Conservation (phyloP, 92 coral and sea anemone genomes). For the Phenganax stokvisi region DNA sequence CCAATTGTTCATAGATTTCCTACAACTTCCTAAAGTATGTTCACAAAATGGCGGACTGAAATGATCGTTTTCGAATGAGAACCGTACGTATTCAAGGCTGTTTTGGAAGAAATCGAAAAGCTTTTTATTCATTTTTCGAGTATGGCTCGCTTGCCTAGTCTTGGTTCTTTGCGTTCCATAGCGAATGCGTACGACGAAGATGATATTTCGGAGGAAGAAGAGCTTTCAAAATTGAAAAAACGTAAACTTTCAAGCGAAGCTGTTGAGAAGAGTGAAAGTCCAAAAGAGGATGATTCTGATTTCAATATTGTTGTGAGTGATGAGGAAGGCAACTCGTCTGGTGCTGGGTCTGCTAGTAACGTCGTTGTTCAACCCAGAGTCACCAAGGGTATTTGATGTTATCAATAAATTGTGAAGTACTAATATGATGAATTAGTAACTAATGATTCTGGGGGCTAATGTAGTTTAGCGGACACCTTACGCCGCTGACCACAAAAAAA, state of each 20-base stretch:
- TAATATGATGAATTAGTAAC: too few relatives aligned
- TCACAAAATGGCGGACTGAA: slow-evolving; percentile 6
- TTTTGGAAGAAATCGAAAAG: background rate
- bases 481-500: too few relatives aligned
- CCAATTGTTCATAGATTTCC: background rate
- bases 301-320: slow-evolving; percentile 42
- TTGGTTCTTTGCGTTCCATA: slow-evolving; percentile 35
- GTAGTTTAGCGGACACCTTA: too few relatives aligned
- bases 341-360: slow-evolving; percentile 30
- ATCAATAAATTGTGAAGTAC: too few relatives aligned
- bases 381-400: background rate
- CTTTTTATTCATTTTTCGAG: background rate
- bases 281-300: slow-evolving; percentile 17
- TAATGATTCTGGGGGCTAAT: too few relatives aligned
- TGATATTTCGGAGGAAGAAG: slow-evolving; percentile 30
- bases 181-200: slow-evolving; percentile 30
- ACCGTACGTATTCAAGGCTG: background rate
- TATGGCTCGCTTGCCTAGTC: slow-evolving; percentile 28
- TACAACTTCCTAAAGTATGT: background rate
- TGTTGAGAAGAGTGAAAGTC: background rate
- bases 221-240: background rate
- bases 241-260: background rate
- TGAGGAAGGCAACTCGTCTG: slow-evolving; percentile 44
- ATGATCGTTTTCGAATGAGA: background rate
- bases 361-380: slow-evolving; percentile 21